Evolutionary conservation across 1,140 invertebrate species (phyloP), one percentile per base, ranked within the genome.

Genomic region (Sinonovacula constricta): DNA sequence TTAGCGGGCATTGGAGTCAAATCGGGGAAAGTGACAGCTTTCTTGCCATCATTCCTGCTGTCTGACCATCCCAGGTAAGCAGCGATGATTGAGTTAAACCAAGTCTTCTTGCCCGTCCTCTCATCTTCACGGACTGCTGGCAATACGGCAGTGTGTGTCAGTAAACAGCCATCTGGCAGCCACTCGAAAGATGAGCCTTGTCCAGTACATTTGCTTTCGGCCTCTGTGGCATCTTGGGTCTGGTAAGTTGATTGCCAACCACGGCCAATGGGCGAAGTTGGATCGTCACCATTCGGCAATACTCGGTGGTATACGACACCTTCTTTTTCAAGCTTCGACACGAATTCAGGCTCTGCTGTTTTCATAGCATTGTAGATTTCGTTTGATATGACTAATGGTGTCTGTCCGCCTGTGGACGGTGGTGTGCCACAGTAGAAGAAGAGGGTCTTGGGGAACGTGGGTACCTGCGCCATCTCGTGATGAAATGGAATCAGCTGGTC

Each of bases 31-130:
- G 80, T 84, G 1, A 88, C 81, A 7, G 87, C 85, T 53, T 79
- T 84, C 63, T 84, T 79, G 5, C 83, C 71, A 39, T 79, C 81
- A 76, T 88, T 88, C 51, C 87, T 57, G 15, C 49, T 59, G 57
- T 88, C 86, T 31, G 78, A 70, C 86, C 86, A 88, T 0, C 86
- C 87, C 1, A 65, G 67, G 62, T 87, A 88, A 14, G 82, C 86
- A 22, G 86, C 85, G n/a, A 87, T 85, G n/a, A 88, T 80, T 0
- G 87, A 87, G 59, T 88, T 88, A 68, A 88, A 88, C 86, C 86
- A 88, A 15, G 82, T 86, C 69, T 81, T 82, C 57, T 81, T 83
- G 10, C 85, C 87, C 18, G 83, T 88, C 28, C 85, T 74, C 0
- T 56, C 26, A 33, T 88, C 85, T 22, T 80, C 70, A 18, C 82